These are phyloP conservation scores for Aratinga solstitialis DNA, from an alignment of 2,797 vertebrate species.

Conservation along the genomic window DNA sequence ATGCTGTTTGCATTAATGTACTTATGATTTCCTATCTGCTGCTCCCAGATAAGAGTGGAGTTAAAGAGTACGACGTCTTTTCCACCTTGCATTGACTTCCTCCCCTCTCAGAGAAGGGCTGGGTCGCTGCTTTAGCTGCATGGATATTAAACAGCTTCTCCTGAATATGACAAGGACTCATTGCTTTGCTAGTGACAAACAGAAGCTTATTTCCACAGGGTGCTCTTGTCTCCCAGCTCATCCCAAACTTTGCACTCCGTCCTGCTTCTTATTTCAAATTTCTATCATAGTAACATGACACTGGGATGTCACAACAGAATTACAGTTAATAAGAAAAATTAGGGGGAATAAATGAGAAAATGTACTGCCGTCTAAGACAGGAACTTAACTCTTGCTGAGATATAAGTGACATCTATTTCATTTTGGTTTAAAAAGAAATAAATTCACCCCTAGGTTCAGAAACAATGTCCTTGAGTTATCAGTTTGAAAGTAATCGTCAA, in stretches of 20 bases:
- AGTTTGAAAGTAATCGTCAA: slow-evolving; percentile 47
- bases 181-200: neutral
- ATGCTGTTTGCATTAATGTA: neutral
- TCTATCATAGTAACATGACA: slow-evolving; percentile 22
- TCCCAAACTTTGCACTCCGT: neutral
- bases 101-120: neutral
- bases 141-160: neutral
- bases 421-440: slow-evolving; percentile 30
- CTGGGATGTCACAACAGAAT: slow-evolving; percentile 48
- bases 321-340: slow-evolving; percentile 61
- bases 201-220: neutral
- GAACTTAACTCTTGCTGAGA: neutral
- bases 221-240: neutral
- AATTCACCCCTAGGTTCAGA: slow-evolving; percentile 30
- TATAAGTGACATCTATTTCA: neutral
- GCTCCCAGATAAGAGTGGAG: neutral
- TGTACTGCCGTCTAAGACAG: neutral
- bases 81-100: neutral
- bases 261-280: neutral
- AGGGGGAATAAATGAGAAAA: slow-evolving; percentile 35
- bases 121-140: neutral
- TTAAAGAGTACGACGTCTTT: neutral
- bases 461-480: slow-evolving; percentile 51
- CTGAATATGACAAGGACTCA: neutral
- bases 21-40: neutral